These are phyloP conservation scores for Lacanobia wlatinum DNA, from an alignment of 2,888 invertebrate species.

Conservation along the genomic window DNA sequence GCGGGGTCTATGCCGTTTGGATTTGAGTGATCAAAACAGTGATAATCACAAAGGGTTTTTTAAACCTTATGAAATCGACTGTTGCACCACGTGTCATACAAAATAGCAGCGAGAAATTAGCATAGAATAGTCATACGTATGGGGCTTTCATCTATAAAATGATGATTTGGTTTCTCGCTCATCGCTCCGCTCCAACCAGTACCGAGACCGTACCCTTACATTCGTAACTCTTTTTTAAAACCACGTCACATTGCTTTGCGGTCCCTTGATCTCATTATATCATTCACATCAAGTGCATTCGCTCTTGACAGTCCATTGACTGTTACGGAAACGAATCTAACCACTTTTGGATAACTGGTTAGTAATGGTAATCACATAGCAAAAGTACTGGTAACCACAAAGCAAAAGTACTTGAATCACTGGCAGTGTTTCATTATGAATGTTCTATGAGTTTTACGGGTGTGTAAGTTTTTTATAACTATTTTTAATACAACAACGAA, in stretches of 20 bases:
- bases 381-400: conserved; percentile 17
- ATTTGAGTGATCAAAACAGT: background rate
- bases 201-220: background rate
- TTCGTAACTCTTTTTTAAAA: background rate
- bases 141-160: too few species aligned
- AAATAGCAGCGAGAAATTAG: background rate
- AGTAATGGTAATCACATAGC: conserved; percentile 11
- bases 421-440: background rate
- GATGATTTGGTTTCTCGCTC: too few species aligned
- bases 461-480: too few species aligned
- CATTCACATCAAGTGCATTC: conserved; percentile 3
- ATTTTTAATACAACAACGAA: too few species aligned
- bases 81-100: too few species aligned
- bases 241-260: conserved; percentile 4
- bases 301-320: background rate
- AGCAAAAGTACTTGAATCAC: background rate
- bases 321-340: background rate
- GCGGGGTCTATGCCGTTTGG: background rate
- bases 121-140: background rate
- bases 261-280: conserved; percentile 34
- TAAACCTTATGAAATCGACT: background rate
- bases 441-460: background rate
- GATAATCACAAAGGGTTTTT: background rate
- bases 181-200: background rate
- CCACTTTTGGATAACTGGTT: conserved; percentile 6